These are phyloP conservation scores for Melanotaenia parkinsoni DNA, from an alignment of 2,797 vertebrate species.

Conservation along the genomic window DNA sequence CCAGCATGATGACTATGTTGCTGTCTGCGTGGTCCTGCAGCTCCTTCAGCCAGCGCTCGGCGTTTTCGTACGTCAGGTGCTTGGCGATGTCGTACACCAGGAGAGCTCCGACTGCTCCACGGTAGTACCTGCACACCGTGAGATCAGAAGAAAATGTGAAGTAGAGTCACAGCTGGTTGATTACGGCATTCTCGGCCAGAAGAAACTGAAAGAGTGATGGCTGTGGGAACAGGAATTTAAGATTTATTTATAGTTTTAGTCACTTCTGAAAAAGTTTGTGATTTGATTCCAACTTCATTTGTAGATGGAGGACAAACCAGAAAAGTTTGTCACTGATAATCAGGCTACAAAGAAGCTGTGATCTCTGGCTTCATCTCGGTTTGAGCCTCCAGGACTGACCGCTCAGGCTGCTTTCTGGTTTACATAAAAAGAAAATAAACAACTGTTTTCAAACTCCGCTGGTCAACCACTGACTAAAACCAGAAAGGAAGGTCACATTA, in stretches of 20 bases:
- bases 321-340: too few species aligned
- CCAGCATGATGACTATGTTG: slow-evolving; percentile 91
- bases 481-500: background rate
- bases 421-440: too few species aligned
- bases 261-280: too few species aligned
- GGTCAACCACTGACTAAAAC: background rate
- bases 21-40: slow-evolving; percentile 89
- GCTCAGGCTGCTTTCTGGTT: too few species aligned
- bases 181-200: slow-evolving; percentile 6
- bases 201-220: background rate
- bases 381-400: too few species aligned
- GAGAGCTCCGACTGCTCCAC: slow-evolving; percentile 88
- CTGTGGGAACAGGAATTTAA: too few species aligned
- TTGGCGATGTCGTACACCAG: slow-evolving; percentile 91
- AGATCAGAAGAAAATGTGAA: background rate
- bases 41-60: slow-evolving; percentile 91
- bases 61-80: slow-evolving; percentile 90
- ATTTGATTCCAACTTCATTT: too few species aligned
- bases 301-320: too few species aligned
- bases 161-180: background rate
- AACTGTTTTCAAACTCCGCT: too few species aligned
- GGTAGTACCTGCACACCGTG: slow-evolving; percentile 83
- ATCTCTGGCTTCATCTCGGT: too few species aligned
- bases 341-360: too few species aligned
- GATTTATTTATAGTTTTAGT: too few species aligned